Conservation (phyloP, 2,797 vertebrate species). For the Bradypus variegatus region DNA sequence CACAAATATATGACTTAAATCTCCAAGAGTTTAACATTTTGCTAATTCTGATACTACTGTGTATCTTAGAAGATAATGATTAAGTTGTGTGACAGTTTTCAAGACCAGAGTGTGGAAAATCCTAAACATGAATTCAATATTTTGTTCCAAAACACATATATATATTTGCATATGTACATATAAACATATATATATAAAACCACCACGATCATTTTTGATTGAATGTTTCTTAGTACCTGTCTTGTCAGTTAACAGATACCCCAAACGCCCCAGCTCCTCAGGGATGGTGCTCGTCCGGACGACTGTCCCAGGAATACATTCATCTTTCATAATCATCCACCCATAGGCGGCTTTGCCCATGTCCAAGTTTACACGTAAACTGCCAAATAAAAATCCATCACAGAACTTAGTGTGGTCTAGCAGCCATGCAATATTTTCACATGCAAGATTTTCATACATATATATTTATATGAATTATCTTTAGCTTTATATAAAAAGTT, state of each 20-base stretch:
- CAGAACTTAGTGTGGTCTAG: conserved; percentile 15
- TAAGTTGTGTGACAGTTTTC: background rate
- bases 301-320: conserved; percentile 94
- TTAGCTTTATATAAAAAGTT: background rate
- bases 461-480: background rate
- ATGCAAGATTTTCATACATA: background rate
- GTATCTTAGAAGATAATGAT: background rate
- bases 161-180: rapidly evolving
- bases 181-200: background rate
- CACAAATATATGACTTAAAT: background rate
- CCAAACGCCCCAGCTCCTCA: conserved; percentile 93
- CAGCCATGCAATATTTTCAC: background rate
- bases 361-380: conserved; percentile 96
- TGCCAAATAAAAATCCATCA: conserved; percentile 69
- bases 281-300: conserved; percentile 98
- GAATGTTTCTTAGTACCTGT: conserved; percentile 79
- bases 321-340: conserved; percentile 98
- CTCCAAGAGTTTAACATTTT: background rate
- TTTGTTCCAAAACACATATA: background rate
- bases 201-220: background rate
- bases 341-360: conserved; percentile 97
- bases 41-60: background rate
- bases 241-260: conserved; percentile 96
- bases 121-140: background rate
- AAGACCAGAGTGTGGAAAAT: background rate